These are phyloP conservation scores for Hydroisotoma schaefferi DNA, from an alignment of 2,888 invertebrate genomes.

Conservation along the genomic window DNA sequence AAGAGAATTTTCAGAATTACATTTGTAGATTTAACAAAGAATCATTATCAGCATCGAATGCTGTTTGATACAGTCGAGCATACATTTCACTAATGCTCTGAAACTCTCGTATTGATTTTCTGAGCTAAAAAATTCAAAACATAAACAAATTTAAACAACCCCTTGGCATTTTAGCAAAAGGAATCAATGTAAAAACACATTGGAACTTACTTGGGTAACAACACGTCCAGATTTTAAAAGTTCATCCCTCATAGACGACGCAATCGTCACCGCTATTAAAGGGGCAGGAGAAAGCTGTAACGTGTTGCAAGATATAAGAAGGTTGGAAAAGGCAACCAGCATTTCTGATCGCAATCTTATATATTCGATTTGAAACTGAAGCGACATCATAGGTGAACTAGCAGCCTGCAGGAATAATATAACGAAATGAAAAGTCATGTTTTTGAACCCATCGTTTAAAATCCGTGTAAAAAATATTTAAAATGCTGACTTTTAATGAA, in stretches of 20 bases:
- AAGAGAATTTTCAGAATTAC: constrained; percentile 52
- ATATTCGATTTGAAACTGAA: constrained; percentile 73
- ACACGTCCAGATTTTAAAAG: constrained; percentile 74
- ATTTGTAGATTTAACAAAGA: constrained; percentile 70
- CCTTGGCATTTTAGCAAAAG: not conserved
- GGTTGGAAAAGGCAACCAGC: constrained; percentile 64
- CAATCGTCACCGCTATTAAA: constrained; percentile 79
- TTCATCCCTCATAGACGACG: constrained; percentile 68
- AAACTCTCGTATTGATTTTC: constrained; percentile 71
- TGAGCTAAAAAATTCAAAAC: constrained; percentile 54
- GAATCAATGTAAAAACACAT: constrained; percentile 5
- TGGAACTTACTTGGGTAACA: constrained; percentile 62
- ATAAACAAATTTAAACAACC: not conserved
- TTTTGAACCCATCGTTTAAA: no score
- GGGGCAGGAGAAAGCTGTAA: constrained; percentile 88
- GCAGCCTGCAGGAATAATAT: constrained; percentile 62
- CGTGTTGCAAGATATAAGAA: constrained; percentile 67
- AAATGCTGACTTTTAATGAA: constrained; percentile 56
- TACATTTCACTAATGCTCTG: constrained; percentile 69
- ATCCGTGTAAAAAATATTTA: not conserved
- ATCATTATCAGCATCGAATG: constrained; percentile 79
- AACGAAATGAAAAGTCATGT: no score
- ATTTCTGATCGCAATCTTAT: constrained; percentile 71
- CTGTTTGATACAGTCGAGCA: constrained; percentile 72
- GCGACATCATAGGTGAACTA: constrained; percentile 61